Base-by-base conservation (phyloP, 2,888 invertebrate genomes). In the Aspidapion aeneum region DNA sequence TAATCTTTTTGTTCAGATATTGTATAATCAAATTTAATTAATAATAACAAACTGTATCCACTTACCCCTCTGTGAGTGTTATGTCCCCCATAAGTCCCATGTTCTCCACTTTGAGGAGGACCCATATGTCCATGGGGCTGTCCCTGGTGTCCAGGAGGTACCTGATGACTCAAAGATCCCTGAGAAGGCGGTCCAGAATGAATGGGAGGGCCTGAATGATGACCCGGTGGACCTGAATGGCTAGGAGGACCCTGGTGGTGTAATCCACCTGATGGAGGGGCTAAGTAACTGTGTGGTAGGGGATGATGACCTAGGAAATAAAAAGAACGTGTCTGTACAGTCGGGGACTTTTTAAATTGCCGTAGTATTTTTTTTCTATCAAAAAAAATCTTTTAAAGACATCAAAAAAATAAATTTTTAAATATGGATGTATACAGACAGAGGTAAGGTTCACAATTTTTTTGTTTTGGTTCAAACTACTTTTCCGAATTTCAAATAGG, bases 101-200 rank as follows among this genome's bases (percentile, higher is more conserved):
- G 61, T 61, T 64, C 75, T 21, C 70, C 72, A 35, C 66, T 62
- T 52, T 66, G 69, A 7, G 70, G 70, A 18, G 68, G 67, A 18
- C 68, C 70, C 50, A 62, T 52, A 21, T 67, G 67, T 18, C 59
- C 59, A 18, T 55, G n/a, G 18, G 61, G 58, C 16, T 20, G 62
- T 18, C 49, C 49, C n/a, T 50, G 62, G 21, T 22, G 52, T 16
- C 21, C 20, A 20, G 18, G 22, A 18, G 35, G 62, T n/a, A 55
- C 58, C 17, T 51, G 62, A 1, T 18, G n/a, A n/a, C n/a, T n/a
- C n/a, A n/a, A n/a, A n/a, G n/a, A n/a, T 35, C 35, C 35, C 35
- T 35, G 35, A 35, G 35, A 12, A 21, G 62, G 62, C 1, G 57
- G 58, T 1, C 56, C 57, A 1, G 57, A 21, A 21, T 61, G 58